Evolutionary conservation across 2,797 vertebrate species (phyloP).

Genomic region (Enteromius trimaculatus): DNA sequence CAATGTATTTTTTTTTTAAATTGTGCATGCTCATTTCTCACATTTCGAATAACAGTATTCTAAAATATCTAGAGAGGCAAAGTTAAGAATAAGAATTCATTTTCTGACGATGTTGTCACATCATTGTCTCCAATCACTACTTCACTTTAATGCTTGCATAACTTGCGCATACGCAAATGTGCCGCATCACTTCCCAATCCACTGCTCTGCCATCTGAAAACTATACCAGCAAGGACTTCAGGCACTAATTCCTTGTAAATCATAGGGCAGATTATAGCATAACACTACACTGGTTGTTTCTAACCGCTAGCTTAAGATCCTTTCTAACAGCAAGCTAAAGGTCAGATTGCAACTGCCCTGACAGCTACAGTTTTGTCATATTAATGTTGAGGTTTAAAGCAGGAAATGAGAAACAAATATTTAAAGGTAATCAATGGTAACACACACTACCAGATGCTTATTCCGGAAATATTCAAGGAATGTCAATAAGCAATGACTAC

Average conservation of each 20-base stretch:
- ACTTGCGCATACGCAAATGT: slow-evolving; percentile 32
- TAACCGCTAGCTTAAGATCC: background rate
- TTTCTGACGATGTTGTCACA: background rate
- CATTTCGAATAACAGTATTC: background rate
- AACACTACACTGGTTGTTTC: slow-evolving; percentile 22
- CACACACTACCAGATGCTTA: background rate
- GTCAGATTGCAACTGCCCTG: background rate
- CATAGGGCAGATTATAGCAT: slow-evolving; percentile 40
- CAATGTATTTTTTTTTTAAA: background rate
- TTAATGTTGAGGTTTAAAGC: background rate
- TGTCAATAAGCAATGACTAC: background rate
- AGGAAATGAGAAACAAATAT: background rate
- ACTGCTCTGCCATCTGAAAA: slow-evolving; percentile 26
- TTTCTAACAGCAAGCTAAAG: background rate
- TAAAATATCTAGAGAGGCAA: background rate
- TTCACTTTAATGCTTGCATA: slow-evolving; percentile 17
- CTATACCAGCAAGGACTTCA: slow-evolving; percentile 8
- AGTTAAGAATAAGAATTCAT: background rate
- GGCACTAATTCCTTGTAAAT: slow-evolving; percentile 24
- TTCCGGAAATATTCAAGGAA: background rate
- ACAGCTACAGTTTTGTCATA: background rate
- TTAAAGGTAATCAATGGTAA: background rate
- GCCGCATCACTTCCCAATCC: slow-evolving; percentile 12
- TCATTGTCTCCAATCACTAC: background rate
- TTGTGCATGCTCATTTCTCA: background rate